A percentile compares a stretch with the other conserved stretches of the same genome.
phyloP scores from a whole-genome alignment of 2,113 vertebrate species.

The Raphicerus campestris region DNA sequence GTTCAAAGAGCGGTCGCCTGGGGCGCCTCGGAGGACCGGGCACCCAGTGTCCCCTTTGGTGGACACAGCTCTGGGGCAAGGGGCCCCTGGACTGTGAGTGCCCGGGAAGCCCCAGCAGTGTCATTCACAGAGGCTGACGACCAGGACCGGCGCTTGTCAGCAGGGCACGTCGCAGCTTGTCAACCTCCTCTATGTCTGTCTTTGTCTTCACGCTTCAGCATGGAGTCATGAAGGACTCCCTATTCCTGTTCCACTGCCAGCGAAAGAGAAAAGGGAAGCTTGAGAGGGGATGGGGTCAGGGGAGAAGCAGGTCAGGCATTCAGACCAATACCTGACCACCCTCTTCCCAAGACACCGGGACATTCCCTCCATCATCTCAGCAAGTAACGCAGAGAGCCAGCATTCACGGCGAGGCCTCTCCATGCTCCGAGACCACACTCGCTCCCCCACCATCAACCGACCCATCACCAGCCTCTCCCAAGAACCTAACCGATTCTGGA shows the following conservation, averaged over 20 bases:
- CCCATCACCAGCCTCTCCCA: neutral
- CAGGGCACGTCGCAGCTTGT: too few species aligned
- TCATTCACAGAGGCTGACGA: accelerated
- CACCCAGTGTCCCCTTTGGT: neutral
- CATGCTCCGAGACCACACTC: neutral
- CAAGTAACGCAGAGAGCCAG: neutral
- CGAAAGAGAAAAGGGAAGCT: neutral
- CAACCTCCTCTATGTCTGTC: accelerated
- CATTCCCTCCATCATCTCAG: neutral
- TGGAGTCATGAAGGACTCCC: accelerated
- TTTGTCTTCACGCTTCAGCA: accelerated
- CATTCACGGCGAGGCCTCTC: neutral
- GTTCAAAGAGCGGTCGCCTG: neutral
- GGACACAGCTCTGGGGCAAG: neutral
- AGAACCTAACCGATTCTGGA: neutral
- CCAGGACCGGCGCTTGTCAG: accelerated
- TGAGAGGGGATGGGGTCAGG: neutral
- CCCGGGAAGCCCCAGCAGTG: accelerated
- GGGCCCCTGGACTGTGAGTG: accelerated
- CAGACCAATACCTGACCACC: neutral
- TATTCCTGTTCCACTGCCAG: neutral
- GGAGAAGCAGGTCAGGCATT: accelerated
- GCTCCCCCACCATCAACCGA: too few species aligned
- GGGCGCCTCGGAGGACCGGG: accelerated
- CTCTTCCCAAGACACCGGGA: neutral